Conservation (phyloP, 2,888 invertebrate species). For the Acanthopleura granulata region DNA sequence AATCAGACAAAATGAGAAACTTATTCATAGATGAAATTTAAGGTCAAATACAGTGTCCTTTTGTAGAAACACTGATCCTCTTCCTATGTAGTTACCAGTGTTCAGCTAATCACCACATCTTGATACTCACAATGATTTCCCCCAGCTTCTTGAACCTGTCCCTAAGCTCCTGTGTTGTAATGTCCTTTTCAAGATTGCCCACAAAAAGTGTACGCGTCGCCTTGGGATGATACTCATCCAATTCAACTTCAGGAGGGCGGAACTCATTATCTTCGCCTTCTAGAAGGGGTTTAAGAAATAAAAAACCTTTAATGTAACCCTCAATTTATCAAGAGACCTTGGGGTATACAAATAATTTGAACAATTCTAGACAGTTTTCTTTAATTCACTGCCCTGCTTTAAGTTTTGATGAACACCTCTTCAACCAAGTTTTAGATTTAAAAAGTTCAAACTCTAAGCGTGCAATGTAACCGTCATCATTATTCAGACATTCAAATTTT, state of each 20-base stretch:
- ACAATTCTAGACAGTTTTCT: too few species aligned
- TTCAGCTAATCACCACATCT: background rate
- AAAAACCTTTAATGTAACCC: slow-evolving; percentile 9
- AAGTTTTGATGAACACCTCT: too few species aligned
- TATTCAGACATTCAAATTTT: too few species aligned
- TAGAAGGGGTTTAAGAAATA: slow-evolving; percentile 7
- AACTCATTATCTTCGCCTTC: slow-evolving; percentile 65
- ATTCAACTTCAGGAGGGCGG: slow-evolving; percentile 82
- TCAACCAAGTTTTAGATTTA: too few species aligned
- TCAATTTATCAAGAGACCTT: background rate
- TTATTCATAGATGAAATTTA: too few species aligned
- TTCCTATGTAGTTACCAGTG: background rate
- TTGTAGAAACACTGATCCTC: too few species aligned
- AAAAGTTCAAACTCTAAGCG: too few species aligned
- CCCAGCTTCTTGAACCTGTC: slow-evolving; percentile 96
- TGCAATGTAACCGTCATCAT: too few species aligned
- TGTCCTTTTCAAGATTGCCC: slow-evolving; percentile 95
- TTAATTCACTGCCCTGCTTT: too few species aligned
- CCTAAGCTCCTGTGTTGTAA: slow-evolving; percentile 88
- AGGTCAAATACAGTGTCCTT: too few species aligned
- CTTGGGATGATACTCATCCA: slow-evolving; percentile 96
- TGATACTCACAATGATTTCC: slow-evolving; percentile 84
- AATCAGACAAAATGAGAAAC: too few species aligned
- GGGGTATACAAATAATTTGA: background rate
- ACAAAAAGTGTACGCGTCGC: slow-evolving; percentile 96